phyloP scores from a whole-genome alignment of 2,888 invertebrate genomes.

The Lasioglossum villosulum region DNA sequence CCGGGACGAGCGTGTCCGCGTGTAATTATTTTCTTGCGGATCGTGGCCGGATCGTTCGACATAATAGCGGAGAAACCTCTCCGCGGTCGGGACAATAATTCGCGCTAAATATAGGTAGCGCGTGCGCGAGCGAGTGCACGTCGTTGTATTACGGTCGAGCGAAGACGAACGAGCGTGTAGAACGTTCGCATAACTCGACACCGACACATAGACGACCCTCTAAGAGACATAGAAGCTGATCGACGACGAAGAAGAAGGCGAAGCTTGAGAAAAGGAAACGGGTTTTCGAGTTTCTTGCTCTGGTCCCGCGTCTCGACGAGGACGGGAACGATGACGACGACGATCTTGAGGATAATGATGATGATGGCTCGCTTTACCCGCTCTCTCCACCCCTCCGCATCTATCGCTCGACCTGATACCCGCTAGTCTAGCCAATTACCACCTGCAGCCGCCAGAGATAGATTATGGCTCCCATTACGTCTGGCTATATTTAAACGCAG shows the following conservation, averaged over 20 bases:
- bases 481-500: slow-evolving; percentile 69
- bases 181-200: not conserved
- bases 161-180: slow-evolving; percentile 21
- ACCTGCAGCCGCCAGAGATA: slow-evolving; percentile 71
- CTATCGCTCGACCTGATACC: slow-evolving; percentile 57
- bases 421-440: slow-evolving; percentile 68
- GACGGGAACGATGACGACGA: slow-evolving; percentile 49
- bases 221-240: slow-evolving; percentile 4
- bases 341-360: slow-evolving; percentile 63
- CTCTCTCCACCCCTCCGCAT: slow-evolving; percentile 17
- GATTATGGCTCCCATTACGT: slow-evolving; percentile 72
- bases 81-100: slow-evolving; percentile 71
- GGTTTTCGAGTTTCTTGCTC: slow-evolving; percentile 68
- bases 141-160: slow-evolving; percentile 59
- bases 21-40: slow-evolving; percentile 73
- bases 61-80: slow-evolving; percentile 78
- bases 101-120: slow-evolving; percentile 79
- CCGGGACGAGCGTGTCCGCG: slow-evolving; percentile 30
- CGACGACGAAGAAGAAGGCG: not conserved
- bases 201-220: not conserved
- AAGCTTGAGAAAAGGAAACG: slow-evolving; percentile 53
- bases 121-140: slow-evolving; percentile 56
- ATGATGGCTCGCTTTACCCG: slow-evolving; percentile 47
- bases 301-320: slow-evolving; percentile 25
- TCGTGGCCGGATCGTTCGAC: slow-evolving; percentile 59